These are phyloP conservation scores for Echinometra lucunter DNA, from an alignment of 53 echinoderm and acorn worm species.

Conservation along the genomic window DNA sequence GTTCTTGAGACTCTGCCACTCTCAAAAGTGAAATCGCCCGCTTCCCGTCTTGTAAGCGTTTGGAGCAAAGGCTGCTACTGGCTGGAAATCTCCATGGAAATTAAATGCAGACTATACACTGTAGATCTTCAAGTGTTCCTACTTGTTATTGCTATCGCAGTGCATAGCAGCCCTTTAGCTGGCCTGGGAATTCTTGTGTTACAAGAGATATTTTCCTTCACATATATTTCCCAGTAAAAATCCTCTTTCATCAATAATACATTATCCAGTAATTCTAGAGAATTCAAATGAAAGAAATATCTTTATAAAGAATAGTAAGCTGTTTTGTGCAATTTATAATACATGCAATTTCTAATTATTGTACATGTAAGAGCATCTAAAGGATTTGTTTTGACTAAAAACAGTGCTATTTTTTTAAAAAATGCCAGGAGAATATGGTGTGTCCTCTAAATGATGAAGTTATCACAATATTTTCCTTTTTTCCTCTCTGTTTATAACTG, in stretches of 20 bases:
- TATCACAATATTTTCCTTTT: too few species aligned
- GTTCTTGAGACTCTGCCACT: conserved; percentile 34
- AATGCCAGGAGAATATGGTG: too few species aligned
- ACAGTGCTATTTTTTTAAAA: too few species aligned
- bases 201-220: neutral
- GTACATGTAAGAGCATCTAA: too few species aligned
- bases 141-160: neutral
- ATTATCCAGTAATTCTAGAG: too few species aligned
- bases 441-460: too few species aligned
- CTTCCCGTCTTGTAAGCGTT: conserved; percentile 37
- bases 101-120: conserved; percentile 46
- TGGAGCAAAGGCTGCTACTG: conserved; percentile 20
- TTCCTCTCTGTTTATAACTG: neutral
- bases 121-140: conserved; percentile 19
- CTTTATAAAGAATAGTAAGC: too few species aligned
- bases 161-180: neutral
- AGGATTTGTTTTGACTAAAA: too few species aligned
- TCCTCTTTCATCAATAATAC: too few species aligned
- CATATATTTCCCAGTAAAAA: neutral
- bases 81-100: conserved; percentile 56
- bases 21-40: conserved; percentile 9
- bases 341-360: too few species aligned
- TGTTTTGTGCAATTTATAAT: too few species aligned
- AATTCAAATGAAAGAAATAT: too few species aligned
- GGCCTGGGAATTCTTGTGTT: conserved; percentile 7